These are phyloP conservation scores for Myrmecobius fasciatus DNA, from an alignment of 2,113 vertebrate species.

Conservation along the genomic window DNA sequence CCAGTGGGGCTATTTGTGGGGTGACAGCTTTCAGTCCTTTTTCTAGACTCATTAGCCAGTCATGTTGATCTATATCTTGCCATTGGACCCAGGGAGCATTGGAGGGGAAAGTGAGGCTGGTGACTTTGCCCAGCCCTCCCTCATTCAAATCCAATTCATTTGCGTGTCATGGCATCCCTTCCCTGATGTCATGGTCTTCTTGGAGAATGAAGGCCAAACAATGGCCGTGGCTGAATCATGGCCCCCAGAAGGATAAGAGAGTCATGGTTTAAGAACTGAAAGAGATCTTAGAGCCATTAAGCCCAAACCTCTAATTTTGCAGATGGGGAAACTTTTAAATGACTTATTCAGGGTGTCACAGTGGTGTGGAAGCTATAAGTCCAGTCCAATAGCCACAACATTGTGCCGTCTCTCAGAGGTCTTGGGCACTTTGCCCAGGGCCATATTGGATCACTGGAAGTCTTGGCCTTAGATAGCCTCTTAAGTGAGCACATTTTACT, in stretches of 20 bases:
- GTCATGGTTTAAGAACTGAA: background rate
- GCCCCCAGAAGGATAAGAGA: background rate
- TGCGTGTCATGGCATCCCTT: no score
- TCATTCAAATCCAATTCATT: no score
- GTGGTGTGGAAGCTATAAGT: background rate
- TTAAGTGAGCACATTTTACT: background rate
- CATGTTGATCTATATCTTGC: no score
- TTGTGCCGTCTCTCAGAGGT: background rate
- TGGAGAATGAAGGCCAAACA: no score
- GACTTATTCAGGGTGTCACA: background rate
- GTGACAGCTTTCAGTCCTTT: background rate
- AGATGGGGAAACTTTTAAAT: background rate
- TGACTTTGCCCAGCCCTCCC: no score
- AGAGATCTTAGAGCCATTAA: background rate
- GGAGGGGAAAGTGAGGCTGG: no score
- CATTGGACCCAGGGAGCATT: no score
- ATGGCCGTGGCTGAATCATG: background rate
- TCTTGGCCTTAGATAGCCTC: background rate
- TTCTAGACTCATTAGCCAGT: no score
- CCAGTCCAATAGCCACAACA: background rate
- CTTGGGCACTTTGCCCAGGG: background rate
- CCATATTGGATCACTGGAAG: background rate
- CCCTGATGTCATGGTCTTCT: no score
- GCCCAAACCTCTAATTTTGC: background rate
- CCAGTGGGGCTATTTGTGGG: background rate